Percentiles rank a stretch among this genome's conserved stretches.
These are phyloP conservation scores for Oasisia sp. DNA, from an alignment of 2,888 invertebrate species.

Conservation along the genomic window DNA sequence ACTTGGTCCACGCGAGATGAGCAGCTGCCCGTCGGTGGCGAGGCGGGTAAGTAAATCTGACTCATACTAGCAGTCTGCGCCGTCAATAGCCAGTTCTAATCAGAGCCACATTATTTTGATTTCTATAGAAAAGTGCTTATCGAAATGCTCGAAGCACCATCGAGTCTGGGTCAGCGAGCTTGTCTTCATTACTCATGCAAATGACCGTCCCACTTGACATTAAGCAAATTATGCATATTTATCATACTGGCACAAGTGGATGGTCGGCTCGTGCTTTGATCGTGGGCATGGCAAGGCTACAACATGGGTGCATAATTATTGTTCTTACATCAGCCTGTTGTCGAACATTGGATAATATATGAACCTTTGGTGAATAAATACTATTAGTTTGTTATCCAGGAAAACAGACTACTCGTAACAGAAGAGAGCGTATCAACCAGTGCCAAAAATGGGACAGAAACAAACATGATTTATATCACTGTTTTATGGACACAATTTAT, in stretches of 20 bases:
- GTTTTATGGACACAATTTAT: neutral
- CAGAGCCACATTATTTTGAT: slow-evolving; percentile 3
- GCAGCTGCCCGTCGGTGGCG: neutral
- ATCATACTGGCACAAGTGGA: neutral
- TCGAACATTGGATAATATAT: neutral
- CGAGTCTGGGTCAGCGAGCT: neutral
- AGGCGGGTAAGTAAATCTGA: neutral
- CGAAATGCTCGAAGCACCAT: slow-evolving; percentile 6
- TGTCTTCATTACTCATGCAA: slow-evolving; percentile 13
- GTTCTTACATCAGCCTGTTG: neutral
- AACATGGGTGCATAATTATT: neutral
- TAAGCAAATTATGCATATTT: slow-evolving; percentile 13
- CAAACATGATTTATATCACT: neutral
- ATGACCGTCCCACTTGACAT: slow-evolving; percentile 2
- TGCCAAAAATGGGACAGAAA: neutral
- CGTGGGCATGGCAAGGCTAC: neutral
- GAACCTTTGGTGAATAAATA: neutral
- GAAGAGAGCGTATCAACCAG: neutral
- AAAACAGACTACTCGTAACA: neutral
- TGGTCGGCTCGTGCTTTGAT: neutral
- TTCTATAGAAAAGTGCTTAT: slow-evolving; percentile 17
- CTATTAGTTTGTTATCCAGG: neutral
- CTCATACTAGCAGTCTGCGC: neutral
- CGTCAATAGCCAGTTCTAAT: neutral
- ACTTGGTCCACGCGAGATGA: neutral